Evolutionary conservation across 2,113 vertebrate species (phyloP).

Genomic region (Merops nubicus): DNA sequence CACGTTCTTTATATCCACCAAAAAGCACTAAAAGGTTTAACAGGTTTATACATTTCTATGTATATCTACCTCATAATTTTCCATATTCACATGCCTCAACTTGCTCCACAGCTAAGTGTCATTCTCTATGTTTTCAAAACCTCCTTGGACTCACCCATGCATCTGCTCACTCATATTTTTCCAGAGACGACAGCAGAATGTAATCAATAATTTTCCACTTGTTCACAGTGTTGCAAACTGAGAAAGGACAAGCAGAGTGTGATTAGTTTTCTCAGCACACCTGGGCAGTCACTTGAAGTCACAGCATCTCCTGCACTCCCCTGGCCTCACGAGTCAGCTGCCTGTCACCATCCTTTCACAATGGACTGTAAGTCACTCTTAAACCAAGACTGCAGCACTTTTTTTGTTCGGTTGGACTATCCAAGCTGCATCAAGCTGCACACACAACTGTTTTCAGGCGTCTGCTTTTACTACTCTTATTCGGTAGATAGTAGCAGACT

Average conservation of each 20-base stretch:
- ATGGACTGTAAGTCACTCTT: fast-evolving
- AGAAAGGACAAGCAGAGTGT: background rate
- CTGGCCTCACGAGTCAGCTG: background rate
- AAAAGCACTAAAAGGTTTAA: background rate
- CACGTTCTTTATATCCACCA: background rate
- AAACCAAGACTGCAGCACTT: background rate
- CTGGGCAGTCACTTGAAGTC: background rate
- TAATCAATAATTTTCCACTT: background rate
- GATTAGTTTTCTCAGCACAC: background rate
- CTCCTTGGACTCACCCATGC: background rate
- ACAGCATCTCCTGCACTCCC: background rate
- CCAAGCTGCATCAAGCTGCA: background rate
- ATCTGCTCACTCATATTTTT: background rate
- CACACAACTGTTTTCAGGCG: background rate
- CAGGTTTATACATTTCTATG: background rate
- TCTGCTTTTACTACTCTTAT: background rate
- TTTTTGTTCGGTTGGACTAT: background rate
- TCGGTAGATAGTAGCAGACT: background rate
- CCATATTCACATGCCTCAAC: background rate
- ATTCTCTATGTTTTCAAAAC: background rate
- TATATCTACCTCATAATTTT: background rate
- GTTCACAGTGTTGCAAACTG: fast-evolving
- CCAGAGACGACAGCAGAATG: background rate
- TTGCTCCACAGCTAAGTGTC: background rate
- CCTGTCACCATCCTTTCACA: background rate